Base-by-base conservation (phyloP, 2,888 invertebrate species). In the Nemurella pictetii region DNA sequence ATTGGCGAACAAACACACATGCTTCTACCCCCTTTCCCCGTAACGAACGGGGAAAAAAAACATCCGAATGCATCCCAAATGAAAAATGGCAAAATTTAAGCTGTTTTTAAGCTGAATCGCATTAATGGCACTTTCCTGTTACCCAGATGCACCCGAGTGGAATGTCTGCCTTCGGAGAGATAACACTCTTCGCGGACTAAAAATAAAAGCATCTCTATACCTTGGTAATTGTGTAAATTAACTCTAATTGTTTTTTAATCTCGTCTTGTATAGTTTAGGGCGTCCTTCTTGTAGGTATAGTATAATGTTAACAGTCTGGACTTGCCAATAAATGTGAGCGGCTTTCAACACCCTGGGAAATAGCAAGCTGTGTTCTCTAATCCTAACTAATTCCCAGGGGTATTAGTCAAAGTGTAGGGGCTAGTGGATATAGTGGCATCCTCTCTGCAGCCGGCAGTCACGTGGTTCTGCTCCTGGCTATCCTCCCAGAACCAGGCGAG, bases 211-310 rank as follows among this genome's bases (percentile, higher is more conserved):
- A 75, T 28, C 75, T 75, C 75, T 27, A 75, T 27, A 28, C 28
- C 75, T 81, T n/a, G 29, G 30, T 81, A 36, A 81, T 81, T 28
- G 29, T 72, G 72, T 72, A 82, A 55, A 82, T 82, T 12, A 82
- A 55, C 82, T 36, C 29, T 82, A 82, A 82, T 82, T 82, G 82
- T 72, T 82, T 82, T 82, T 82, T 82, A 82, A 82, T 82, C 72
- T 82, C 27, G 82, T 29, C 27, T 55, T 72, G 28, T 27, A 28
- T 27, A 55, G 27, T 55, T 30, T 35, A 35, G 26, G n/a, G 80
- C 80, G 3, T 15, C 80, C 35, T 20, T 80, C 35, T 80, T 80
- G 75, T 55, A 27, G 32, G 80, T 15, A 35, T 15, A 81, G 80
- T n/a, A 75, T 75, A 75, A 28, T 75, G 26, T 28, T 75, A 26